Conservation (phyloP, 1,140 invertebrate species). For the Camponotus floridanus region DNA sequence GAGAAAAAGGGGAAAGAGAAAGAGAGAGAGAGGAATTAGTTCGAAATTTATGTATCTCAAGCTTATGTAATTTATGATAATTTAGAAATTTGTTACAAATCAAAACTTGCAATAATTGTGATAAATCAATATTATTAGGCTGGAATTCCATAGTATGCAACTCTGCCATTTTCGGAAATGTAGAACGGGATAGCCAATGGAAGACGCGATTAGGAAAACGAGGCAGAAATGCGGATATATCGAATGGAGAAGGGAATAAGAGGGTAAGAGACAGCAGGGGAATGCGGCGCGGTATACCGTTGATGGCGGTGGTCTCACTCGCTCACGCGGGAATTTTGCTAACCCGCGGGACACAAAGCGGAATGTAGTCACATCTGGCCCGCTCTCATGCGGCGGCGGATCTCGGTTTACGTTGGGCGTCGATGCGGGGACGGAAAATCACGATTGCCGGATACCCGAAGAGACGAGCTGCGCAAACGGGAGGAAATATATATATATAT, state of each 20-base stretch:
- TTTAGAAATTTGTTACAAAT: slow-evolving; percentile 3
- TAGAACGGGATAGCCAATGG: slow-evolving; percentile 7
- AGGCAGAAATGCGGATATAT: slow-evolving; percentile 17
- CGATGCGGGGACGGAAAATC: slow-evolving; percentile 80
- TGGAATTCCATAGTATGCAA: neutral
- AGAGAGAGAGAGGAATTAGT: neutral
- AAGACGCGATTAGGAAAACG: slow-evolving; percentile 31
- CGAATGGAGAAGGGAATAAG: neutral
- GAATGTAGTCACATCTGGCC: slow-evolving; percentile 82
- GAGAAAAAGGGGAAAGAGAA: neutral
- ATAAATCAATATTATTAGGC: neutral
- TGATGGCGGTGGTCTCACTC: slow-evolving; percentile 41
- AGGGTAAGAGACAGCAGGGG: slow-evolving; percentile 75
- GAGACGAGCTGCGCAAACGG: slow-evolving; percentile 44
- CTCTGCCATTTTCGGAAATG: slow-evolving; percentile 6
- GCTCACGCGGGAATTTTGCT: slow-evolving; percentile 80
- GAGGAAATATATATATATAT: neutral
- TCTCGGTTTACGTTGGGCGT: slow-evolving; percentile 81
- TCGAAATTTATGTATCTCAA: neutral
- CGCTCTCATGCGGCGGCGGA: slow-evolving; percentile 81
- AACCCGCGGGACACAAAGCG: slow-evolving; percentile 83
- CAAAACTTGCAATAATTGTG: neutral
- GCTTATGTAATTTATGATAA: neutral
- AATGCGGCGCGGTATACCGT: slow-evolving; percentile 64
- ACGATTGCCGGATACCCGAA: slow-evolving; percentile 74